A percentile compares a stretch with the other conserved stretches of the same genome.
phyloP scores from a whole-genome alignment of 92 coral and sea anemone species.

The Porites cylindrica region DNA sequence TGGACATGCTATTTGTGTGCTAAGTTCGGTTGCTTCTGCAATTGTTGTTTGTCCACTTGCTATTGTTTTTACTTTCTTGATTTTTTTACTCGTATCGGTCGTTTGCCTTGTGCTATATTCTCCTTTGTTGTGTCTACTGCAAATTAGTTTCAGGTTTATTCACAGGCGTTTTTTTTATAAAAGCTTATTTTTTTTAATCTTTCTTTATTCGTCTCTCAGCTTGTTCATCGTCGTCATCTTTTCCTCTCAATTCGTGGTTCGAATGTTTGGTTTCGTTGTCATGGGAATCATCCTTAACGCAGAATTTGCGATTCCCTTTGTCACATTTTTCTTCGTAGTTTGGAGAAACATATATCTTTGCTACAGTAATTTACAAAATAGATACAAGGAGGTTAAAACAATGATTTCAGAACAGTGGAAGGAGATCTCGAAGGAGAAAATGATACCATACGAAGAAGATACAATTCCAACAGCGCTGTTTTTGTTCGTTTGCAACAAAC shows the following conservation, averaged over 20 bases:
- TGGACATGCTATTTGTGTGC: slow-evolving; percentile 6
- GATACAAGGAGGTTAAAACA: slow-evolving; percentile 49
- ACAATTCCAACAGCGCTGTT: slow-evolving; percentile 25
- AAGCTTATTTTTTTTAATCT: neutral
- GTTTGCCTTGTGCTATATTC: slow-evolving; percentile 26
- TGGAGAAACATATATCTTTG: slow-evolving; percentile 43
- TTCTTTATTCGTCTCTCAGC: slow-evolving; percentile 28
- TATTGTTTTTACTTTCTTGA: neutral
- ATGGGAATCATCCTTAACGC: slow-evolving; percentile 59
- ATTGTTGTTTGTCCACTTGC: slow-evolving; percentile 37
- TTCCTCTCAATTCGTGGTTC: slow-evolving; percentile 57
- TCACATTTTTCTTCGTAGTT: slow-evolving; percentile 60
- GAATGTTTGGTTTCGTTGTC: slow-evolving; percentile 54
- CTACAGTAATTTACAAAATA: slow-evolving; percentile 44
- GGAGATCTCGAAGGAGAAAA: neutral
- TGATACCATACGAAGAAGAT: neutral
- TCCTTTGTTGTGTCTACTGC: slow-evolving; percentile 20
- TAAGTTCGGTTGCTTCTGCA: slow-evolving; percentile 19
- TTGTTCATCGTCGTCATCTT: slow-evolving; percentile 29
- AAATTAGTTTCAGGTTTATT: neutral
- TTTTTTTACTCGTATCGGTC: slow-evolving; percentile 10
- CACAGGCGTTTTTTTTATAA: neutral
- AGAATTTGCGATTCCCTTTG: slow-evolving; percentile 47
- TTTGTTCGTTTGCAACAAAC: slow-evolving; percentile 6
- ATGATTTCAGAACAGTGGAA: slow-evolving; percentile 48